phyloP scores from a whole-genome alignment of 2,113 vertebrate species.

The Chloropsis cyanopogon region DNA sequence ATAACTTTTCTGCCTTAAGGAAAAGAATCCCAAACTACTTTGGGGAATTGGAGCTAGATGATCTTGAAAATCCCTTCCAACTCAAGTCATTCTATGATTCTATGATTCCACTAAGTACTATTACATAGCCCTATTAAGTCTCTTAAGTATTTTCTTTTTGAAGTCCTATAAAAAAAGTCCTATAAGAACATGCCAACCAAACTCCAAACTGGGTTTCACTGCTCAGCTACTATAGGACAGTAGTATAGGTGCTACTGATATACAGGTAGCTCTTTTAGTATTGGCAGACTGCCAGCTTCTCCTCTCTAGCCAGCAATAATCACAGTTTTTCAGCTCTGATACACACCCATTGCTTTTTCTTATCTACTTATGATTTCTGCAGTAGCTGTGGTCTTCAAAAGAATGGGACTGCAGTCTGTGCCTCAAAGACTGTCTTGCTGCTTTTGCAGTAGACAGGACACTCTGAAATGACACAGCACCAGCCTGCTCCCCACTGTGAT shows the following conservation, averaged over 20 bases:
- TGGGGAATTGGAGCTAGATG: background rate
- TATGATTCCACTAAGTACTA: background rate
- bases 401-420: background rate
- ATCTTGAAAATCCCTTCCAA: background rate
- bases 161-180: background rate
- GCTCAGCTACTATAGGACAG: background rate
- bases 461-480: background rate
- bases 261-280: background rate
- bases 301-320: background rate
- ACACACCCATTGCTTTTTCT: background rate
- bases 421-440: background rate
- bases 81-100: background rate
- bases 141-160: background rate
- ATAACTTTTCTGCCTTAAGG: background rate
- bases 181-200: background rate
- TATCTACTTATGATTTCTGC: background rate
- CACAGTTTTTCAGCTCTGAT: background rate
- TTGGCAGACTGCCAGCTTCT: background rate
- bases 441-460: background rate
- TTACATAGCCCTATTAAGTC: background rate
- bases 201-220: background rate
- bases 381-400: background rate
- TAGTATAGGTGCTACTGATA: background rate
- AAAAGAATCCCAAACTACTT: background rate
- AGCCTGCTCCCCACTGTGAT: background rate